Percentiles rank a stretch among this genome's conserved stretches.
phyloP scores from a whole-genome alignment of 2,888 invertebrate genomes.

The Trissonchulus sp. region DNA sequence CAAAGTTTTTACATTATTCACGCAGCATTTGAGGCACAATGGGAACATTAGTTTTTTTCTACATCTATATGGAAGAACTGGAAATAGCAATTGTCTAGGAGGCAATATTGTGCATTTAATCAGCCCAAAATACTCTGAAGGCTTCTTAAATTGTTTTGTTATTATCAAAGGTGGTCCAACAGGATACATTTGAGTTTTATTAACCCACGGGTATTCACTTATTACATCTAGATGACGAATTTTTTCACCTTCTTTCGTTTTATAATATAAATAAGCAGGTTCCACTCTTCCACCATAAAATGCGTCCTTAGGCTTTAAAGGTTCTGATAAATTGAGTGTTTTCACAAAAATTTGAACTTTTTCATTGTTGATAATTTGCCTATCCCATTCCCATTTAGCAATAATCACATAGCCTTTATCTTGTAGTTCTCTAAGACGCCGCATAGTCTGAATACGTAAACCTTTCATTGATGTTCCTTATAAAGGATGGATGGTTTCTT shows the following conservation, averaged over 20 bases:
- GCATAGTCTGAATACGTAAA: no score
- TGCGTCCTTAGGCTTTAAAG: conserved; percentile 41
- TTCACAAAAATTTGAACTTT: neutral
- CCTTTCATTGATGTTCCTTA: no score
- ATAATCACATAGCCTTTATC: conserved; percentile 34
- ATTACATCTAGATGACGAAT: conserved; percentile 43
- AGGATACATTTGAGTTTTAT: conserved; percentile 41
- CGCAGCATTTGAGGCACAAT: conserved; percentile 43
- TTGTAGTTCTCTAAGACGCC: neutral
- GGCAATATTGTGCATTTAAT: conserved; percentile 44
- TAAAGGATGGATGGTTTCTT: no score
- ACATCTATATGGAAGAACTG: conserved; percentile 42
- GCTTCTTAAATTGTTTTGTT: conserved; percentile 21
- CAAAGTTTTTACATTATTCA: conserved; percentile 36
- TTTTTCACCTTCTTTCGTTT: conserved; percentile 34
- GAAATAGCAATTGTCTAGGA: conserved; percentile 42
- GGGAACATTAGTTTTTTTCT: conserved; percentile 42
- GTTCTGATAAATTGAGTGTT: neutral
- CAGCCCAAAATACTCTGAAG: conserved; percentile 35
- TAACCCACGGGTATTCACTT: conserved; percentile 43
- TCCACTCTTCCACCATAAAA: conserved; percentile 45
- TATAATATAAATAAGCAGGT: conserved; percentile 40
- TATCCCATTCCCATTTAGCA: conserved; percentile 39
- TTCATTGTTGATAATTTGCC: conserved; percentile 24
- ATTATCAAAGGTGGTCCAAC: conserved; percentile 29